Evolutionary conservation across 2,888 invertebrate species (phyloP).

Genomic region (Harpalus rufipes): DNA sequence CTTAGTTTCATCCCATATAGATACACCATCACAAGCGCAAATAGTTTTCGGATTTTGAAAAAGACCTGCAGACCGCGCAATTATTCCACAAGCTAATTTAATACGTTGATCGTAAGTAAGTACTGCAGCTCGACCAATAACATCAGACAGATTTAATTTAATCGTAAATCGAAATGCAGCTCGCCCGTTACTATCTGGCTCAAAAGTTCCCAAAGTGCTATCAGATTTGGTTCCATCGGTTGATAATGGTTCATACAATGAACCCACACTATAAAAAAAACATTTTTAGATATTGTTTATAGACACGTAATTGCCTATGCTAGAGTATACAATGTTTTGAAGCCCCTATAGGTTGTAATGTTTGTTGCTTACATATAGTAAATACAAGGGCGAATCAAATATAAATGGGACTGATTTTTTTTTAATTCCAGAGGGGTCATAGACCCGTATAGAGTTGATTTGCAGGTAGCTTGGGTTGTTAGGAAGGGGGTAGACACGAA

Average conservation of each 20-base stretch:
- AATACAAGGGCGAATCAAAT: no score
- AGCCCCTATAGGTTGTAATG: no score
- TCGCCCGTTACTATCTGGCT: constrained; percentile 81
- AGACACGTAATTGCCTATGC: no score
- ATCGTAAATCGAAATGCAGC: constrained; percentile 84
- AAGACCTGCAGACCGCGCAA: constrained; percentile 92
- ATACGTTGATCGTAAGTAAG: constrained; percentile 83
- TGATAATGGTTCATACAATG: constrained; percentile 24
- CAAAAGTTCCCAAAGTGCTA: constrained; percentile 84
- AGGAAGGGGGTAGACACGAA: no score
- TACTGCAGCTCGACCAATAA: constrained; percentile 89
- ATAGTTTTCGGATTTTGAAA: constrained; percentile 92
- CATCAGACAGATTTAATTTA: constrained; percentile 83
- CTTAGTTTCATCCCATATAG: constrained; percentile 92
- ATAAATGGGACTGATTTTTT: no score
- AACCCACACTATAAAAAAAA: constrained; percentile 27
- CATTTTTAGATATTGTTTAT: not conserved
- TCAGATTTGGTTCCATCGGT: not conserved
- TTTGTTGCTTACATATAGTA: no score
- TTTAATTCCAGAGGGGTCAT: no score
- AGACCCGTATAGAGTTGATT: no score
- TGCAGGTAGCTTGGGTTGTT: no score
- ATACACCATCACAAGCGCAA: constrained; percentile 93
- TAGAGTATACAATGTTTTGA: no score
- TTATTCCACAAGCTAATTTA: constrained; percentile 88